Evolutionary conservation across 2,113 vertebrate genomes (phyloP).

Genomic region (Strix uralensis): DNA sequence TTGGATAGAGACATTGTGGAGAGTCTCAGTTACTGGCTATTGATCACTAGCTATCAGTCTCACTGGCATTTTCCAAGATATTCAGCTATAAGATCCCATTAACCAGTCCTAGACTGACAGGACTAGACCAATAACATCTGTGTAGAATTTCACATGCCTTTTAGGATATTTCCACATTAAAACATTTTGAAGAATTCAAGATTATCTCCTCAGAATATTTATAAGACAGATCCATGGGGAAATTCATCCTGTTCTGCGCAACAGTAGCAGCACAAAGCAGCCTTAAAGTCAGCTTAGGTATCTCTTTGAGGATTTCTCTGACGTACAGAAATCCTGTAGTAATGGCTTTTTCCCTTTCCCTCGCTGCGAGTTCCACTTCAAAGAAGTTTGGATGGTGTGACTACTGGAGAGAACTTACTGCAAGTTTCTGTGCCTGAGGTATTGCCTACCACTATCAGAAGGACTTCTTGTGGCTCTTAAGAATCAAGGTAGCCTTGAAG

Average conservation of each 20-base stretch:
- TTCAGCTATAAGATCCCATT: neutral
- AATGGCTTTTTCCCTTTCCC: constrained; percentile 7
- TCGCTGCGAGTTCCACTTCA: neutral
- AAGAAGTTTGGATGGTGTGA: neutral
- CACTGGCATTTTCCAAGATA: neutral
- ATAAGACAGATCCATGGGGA: neutral
- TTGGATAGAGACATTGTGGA: neutral
- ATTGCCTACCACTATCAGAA: neutral
- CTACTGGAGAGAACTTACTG: neutral
- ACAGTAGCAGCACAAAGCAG: constrained; percentile 32
- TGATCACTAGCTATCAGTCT: neutral
- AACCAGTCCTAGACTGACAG: neutral
- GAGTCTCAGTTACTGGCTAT: neutral
- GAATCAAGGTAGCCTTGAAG: neutral
- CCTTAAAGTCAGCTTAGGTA: constrained; percentile 45
- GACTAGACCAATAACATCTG: neutral
- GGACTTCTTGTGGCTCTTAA: neutral
- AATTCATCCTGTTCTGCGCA: constrained; percentile 26
- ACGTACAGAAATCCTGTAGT: constrained; percentile 7
- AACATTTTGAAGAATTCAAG: constrained; percentile 33
- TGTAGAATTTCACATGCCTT: neutral
- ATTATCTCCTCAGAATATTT: constrained; percentile 50
- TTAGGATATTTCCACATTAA: neutral
- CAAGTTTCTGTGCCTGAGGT: neutral
- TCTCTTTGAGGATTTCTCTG: constrained; percentile 47